phyloP scores from a whole-genome alignment of 1,140 invertebrate genomes.

The Drosophila aff. region DNA sequence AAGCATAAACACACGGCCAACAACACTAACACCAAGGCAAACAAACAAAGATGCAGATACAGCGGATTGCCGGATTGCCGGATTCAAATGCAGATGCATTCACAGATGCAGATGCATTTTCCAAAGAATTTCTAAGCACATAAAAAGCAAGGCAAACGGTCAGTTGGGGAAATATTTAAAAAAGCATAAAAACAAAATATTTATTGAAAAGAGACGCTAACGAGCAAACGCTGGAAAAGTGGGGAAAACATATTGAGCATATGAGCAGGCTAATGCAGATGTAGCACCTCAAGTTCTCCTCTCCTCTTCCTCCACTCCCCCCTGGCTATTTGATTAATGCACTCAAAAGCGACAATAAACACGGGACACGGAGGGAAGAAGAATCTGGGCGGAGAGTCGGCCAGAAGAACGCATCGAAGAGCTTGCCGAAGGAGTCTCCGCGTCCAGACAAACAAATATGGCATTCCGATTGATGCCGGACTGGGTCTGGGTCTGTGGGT shows the following conservation, averaged over 20 bases:
- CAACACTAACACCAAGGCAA: slow-evolving; percentile 68
- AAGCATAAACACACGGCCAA: slow-evolving; percentile 72
- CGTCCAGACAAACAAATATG: slow-evolving; percentile 69
- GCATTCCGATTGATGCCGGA: slow-evolving; percentile 56
- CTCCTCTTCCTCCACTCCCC: neutral
- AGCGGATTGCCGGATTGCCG: slow-evolving; percentile 12
- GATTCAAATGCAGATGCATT: slow-evolving; percentile 45
- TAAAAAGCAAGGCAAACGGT: slow-evolving; percentile 73
- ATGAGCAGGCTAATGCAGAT: slow-evolving; percentile 69
- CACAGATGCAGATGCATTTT: slow-evolving; percentile 66
- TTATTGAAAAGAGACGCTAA: slow-evolving; percentile 75
- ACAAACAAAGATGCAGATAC: slow-evolving; percentile 70
- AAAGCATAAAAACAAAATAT: slow-evolving; percentile 83
- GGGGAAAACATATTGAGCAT: slow-evolving; percentile 50
- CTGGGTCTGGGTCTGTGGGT: neutral
- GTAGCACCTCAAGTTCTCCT: neutral
- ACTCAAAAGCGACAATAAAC: slow-evolving; percentile 82
- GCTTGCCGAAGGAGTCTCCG: neutral
- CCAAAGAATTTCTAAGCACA: slow-evolving; percentile 80
- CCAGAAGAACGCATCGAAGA: slow-evolving; percentile 4
- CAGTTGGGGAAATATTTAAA: slow-evolving; percentile 78
- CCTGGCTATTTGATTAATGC: slow-evolving; percentile 72
- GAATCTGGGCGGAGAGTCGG: slow-evolving; percentile 6
- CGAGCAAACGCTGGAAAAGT: slow-evolving; percentile 39
- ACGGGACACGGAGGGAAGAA: slow-evolving; percentile 34